These are phyloP conservation scores for Argyresthia goedartella DNA, from an alignment of 2,888 invertebrate species.

Conservation along the genomic window DNA sequence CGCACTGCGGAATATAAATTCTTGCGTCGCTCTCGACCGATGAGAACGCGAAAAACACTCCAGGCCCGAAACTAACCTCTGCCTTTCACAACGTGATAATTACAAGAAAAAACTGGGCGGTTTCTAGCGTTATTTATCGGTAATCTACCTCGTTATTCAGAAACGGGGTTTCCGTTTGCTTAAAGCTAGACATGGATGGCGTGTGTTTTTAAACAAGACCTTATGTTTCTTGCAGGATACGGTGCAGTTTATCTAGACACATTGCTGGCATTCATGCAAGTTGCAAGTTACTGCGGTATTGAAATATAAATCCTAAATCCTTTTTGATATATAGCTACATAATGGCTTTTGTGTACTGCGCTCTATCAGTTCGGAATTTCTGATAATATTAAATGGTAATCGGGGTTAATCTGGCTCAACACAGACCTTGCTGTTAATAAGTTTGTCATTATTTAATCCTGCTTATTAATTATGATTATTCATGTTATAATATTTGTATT, in stretches of 20 bases:
- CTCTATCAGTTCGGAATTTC: too few relatives aligned
- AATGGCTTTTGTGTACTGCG: too few relatives aligned
- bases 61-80: constrained; percentile 20
- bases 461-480: too few relatives aligned
- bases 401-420: too few relatives aligned
- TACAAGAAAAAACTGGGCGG: constrained; percentile 8
- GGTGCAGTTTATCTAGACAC: neutral
- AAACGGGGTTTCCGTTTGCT: constrained; percentile 1
- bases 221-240: neutral
- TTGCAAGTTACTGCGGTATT: neutral
- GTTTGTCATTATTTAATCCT: too few relatives aligned
- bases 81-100: constrained; percentile 10
- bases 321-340: too few relatives aligned
- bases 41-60: constrained; percentile 45
- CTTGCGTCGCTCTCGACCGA: constrained; percentile 42
- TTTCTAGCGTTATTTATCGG: neutral
- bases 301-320: too few relatives aligned
- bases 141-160: constrained; percentile 1
- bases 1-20: constrained; percentile 68
- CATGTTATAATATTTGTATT: too few relatives aligned
- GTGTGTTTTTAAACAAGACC: neutral
- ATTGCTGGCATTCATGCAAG: neutral
- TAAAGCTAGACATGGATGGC: neutral
- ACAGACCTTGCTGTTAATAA: too few relatives aligned
- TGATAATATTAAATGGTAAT: too few relatives aligned